Conservation (phyloP, 2,888 invertebrate genomes). For the Spodoptera exigua region DNA sequence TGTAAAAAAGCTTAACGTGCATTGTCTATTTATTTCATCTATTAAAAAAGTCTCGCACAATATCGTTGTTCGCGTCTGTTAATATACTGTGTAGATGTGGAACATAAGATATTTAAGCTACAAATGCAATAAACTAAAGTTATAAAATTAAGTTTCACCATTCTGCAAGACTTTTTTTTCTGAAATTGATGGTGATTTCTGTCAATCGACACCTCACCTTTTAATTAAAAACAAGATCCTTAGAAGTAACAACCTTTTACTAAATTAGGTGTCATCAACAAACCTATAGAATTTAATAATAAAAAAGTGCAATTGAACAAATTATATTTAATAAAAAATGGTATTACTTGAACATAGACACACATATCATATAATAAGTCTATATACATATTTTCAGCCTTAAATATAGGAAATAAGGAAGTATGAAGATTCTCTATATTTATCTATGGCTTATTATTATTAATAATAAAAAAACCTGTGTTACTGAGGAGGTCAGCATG, state of each 20-base stretch:
- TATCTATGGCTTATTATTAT: background rate
- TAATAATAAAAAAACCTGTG: slow-evolving; percentile 8
- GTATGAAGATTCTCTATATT: background rate
- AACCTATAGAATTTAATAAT: no score
- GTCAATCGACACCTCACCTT: background rate
- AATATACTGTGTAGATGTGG: slow-evolving; percentile 10
- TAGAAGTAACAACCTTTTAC: no score
- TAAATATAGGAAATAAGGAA: slow-evolving; percentile 6
- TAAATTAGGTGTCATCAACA: no score
- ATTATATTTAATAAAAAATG: background rate
- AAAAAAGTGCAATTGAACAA: no score
- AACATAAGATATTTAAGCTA: slow-evolving; percentile 3
- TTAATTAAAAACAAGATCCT: background rate
- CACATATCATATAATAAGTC: slow-evolving; percentile 17
- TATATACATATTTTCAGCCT: slow-evolving; percentile 29
- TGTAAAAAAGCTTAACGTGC: background rate
- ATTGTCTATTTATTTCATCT: slow-evolving; percentile 15
- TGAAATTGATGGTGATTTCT: background rate
- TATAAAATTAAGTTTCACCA: background rate
- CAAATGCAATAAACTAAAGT: slow-evolving; percentile 11
- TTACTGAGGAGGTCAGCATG: background rate
- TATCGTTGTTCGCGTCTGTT: no score
- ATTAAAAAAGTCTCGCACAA: background rate
- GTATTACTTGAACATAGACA: slow-evolving; percentile 19
- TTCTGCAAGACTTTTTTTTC: slow-evolving; percentile 11